Percentiles rank a stretch among this genome's conserved stretches.
Evolutionary conservation across 2,888 invertebrate species (phyloP).

Genomic region (Nemurella pictetii): DNA sequence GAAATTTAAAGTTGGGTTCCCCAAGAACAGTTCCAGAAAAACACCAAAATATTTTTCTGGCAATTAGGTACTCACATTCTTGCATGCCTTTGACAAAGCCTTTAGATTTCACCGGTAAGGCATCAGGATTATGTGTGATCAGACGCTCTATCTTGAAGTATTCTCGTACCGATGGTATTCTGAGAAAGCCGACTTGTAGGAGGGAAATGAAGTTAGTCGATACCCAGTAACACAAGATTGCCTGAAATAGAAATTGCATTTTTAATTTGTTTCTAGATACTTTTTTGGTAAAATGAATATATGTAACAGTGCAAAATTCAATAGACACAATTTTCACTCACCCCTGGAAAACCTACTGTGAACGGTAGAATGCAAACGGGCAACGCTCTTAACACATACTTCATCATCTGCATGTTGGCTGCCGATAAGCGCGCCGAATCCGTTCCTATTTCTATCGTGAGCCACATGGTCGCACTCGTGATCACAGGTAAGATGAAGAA

Average conservation of each 20-base stretch:
- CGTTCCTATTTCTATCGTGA: conserved; percentile 82
- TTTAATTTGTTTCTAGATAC: no score
- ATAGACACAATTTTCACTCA: conserved; percentile 54
- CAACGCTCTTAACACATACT: conserved; percentile 72
- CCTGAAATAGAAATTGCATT: conserved; percentile 54
- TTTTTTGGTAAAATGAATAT: no score
- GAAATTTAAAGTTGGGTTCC: conserved; percentile 24
- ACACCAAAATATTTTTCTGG: neutral
- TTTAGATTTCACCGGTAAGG: conserved; percentile 69
- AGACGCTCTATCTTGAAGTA: conserved; percentile 75
- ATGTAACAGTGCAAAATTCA: no score
- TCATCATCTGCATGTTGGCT: conserved; percentile 70
- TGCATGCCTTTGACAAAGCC: conserved; percentile 77
- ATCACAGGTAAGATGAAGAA: conserved; percentile 82
- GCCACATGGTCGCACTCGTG: conserved; percentile 78
- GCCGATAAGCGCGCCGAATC: conserved; percentile 70
- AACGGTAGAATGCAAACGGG: conserved; percentile 83
- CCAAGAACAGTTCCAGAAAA: neutral
- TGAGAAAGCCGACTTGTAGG: conserved; percentile 75
- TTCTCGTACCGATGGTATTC: conserved; percentile 70
- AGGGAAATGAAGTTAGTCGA: conserved; percentile 85
- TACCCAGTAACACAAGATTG: conserved; percentile 88
- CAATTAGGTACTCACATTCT: conserved; percentile 64
- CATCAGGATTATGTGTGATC: conserved; percentile 59
- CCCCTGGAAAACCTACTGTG: conserved; percentile 83